Evolutionary conservation across 2,888 invertebrate species (phyloP), one percentile per base, ranked within the genome.

Genomic region (Dichetophora obliterata): DNA sequence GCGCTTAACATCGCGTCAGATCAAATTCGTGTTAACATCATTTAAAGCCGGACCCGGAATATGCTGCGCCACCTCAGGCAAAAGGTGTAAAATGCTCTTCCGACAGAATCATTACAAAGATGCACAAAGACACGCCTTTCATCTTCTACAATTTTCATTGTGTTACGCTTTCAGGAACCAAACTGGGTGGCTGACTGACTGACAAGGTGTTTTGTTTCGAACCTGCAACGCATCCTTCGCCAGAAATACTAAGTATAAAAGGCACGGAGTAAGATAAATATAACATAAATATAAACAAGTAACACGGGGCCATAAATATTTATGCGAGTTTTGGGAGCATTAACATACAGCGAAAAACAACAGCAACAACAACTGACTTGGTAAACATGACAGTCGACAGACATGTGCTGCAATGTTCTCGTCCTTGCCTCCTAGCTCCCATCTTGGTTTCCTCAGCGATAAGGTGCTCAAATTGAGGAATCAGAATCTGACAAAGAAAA

Each of bases 301-400:
- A 66, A 66, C 75, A 83, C 82, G 84, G 83, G 85, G 84, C 85
- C 86, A 87, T 87, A 87, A 87, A 87, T 87, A 87, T 87, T 87
- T 87, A 87, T 87, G 87, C 83, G 86, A 87, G 87, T 85, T 87
- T 83, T 84, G 87, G 85, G 87, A 87, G 85, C 85, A 87, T 74
- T 74, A 74, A 48, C 52, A 52, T 59, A 37, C 68, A 68, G 48
- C 24, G 59, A 50, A 59, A 71, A 71, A 72, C 52, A 75, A 50
- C 75, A 48, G 72, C 69, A 57, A 69, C 65, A 8, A 65, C 22
- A 59, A n/a, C 65, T 43, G 27, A 27, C 54, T 31, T 70, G 65
- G 59, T 37, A 34, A 66, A 74, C 74, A 65, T 65, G 74, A 54
- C 74, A 74, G 65, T 37, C 65, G 66, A 66, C 74, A 74, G 31